A percentile compares a stretch with the other conserved stretches of the same genome.
Evolutionary conservation across 2,113 vertebrate species (phyloP).

Genomic region (Vicugna pacos): DNA sequence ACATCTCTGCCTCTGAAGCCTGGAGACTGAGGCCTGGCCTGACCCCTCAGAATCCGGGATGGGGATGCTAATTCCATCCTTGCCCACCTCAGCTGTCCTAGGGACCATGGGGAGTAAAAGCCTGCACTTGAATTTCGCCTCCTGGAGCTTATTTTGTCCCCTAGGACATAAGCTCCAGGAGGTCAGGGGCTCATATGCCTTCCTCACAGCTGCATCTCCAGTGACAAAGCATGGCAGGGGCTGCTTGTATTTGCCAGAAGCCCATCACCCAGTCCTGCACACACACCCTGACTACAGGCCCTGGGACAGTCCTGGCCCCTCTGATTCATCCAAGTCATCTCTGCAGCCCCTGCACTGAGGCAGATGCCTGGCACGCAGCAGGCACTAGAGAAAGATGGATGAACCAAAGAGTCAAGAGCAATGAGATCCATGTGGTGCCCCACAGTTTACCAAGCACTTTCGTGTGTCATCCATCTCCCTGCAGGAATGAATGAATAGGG

Average conservation of each 20-base stretch:
- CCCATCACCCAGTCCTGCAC: not conserved
- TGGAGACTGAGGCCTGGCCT: not conserved
- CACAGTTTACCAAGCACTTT: not conserved
- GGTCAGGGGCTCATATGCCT: not conserved
- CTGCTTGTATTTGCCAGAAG: not conserved
- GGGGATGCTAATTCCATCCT: not conserved
- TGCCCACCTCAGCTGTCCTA: not conserved
- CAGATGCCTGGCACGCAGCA: not conserved
- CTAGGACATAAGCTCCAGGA: not conserved
- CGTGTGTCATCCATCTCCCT: accelerated
- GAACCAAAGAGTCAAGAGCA: not conserved
- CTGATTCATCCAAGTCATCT: not conserved
- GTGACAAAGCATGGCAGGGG: not conserved
- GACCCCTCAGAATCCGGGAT: not conserved
- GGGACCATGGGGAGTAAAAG: not conserved
- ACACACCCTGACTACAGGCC: not conserved
- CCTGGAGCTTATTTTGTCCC: not conserved
- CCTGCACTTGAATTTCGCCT: not conserved
- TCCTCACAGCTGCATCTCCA: not conserved
- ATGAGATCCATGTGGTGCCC: not conserved
- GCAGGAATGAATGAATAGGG: not conserved
- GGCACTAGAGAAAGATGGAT: not conserved
- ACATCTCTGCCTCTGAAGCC: not conserved
- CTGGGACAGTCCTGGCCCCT: not conserved
- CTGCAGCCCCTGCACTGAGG: not conserved